Conservation (phyloP, 2,797 vertebrate genomes). For the Silurus lanzhouensis region DNA sequence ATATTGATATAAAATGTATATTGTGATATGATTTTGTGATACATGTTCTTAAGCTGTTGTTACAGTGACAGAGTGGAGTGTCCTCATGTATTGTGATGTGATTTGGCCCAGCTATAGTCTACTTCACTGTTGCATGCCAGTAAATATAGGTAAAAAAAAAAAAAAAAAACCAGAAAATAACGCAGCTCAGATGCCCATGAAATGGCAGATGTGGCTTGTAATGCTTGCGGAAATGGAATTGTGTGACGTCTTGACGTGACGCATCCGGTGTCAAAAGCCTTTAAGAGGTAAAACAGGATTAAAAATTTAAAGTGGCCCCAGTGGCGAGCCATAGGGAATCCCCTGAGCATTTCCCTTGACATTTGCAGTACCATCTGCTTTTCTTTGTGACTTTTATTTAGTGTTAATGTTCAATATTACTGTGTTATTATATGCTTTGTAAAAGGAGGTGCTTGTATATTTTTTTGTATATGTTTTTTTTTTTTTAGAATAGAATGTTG, state of each 20-base stretch:
- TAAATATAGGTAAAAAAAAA: not conserved
- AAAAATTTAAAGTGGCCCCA: conserved; percentile 39
- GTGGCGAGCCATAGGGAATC: conserved; percentile 21
- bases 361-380: conserved; percentile 11
- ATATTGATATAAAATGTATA: too few species aligned
- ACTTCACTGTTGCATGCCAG: not conserved
- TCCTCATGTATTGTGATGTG: too few species aligned
- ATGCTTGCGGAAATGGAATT: not conserved
- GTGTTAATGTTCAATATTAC: not conserved
- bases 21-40: too few species aligned
- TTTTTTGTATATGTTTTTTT: conserved; percentile 18
- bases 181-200: not conserved
- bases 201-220: not conserved
- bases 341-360: conserved; percentile 6
- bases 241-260: not conserved
- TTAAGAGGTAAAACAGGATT: conserved; percentile 15
- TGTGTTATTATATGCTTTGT: conserved; percentile 23
- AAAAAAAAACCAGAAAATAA: not conserved
- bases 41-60: too few species aligned
- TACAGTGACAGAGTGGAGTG: too few species aligned
- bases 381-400: conserved; percentile 20
- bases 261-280: not conserved
- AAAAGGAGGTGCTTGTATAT: conserved; percentile 8
- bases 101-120: too few species aligned
- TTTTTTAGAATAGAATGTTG: not conserved